phyloP scores from a whole-genome alignment of 1,140 invertebrate genomes.

The Scaptomyza graminum region DNA sequence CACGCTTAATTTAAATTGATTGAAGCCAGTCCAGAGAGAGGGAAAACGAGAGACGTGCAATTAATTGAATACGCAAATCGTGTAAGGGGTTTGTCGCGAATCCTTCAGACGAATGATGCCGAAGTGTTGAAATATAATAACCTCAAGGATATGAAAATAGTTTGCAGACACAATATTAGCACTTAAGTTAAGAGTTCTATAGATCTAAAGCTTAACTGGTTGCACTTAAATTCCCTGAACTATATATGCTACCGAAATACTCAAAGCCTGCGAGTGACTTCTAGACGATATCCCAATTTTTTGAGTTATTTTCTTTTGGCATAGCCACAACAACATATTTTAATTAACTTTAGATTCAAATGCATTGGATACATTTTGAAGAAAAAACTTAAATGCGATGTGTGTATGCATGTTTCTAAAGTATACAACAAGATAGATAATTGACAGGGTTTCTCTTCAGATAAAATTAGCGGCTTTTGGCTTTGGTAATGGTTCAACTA shows the following conservation, averaged over 20 bases:
- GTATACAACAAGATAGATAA: too few relatives aligned
- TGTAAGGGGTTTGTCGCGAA: not conserved
- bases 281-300: not conserved
- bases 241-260: not conserved
- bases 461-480: conserved; percentile 6
- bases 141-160: conserved; percentile 5
- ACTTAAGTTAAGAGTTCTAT: not conserved
- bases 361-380: conserved; percentile 38
- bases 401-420: not conserved
- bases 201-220: not conserved
- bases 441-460: not conserved
- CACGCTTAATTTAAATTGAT: conserved; percentile 36
- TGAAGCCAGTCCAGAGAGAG: conserved; percentile 8
- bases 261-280: conserved; percentile 7
- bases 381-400: conserved; percentile 22
- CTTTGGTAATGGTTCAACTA: conserved; percentile 8
- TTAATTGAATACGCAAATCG: conserved; percentile 34
- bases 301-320: not conserved
- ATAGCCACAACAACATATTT: not conserved
- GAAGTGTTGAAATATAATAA: conserved; percentile 13
- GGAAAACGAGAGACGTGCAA: conserved; percentile 6
- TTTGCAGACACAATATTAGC: conserved; percentile 7
- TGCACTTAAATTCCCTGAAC: not conserved
- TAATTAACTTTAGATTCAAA: conserved; percentile 19
- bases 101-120: conserved; percentile 10